Evolutionary conservation across 2,888 invertebrate genomes (phyloP).

Genomic region (Lasioglossum marginatum): DNA sequence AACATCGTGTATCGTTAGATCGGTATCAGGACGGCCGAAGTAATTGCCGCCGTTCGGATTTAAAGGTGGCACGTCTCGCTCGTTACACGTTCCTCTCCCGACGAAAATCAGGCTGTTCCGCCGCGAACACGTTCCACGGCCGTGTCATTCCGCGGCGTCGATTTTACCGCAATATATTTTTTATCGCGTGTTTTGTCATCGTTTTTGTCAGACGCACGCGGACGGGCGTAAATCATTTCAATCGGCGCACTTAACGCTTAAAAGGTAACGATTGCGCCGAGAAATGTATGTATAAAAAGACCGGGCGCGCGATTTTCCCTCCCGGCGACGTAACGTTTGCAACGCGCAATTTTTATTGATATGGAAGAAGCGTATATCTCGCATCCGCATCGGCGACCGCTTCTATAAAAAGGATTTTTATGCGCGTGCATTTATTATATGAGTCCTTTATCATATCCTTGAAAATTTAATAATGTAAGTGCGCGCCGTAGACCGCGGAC

Average conservation of each 20-base stretch:
- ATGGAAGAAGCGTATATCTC: neutral
- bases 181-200: constrained; percentile 11
- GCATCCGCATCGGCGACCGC: neutral
- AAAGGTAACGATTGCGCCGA: constrained; percentile 5
- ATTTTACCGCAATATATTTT: constrained; percentile 3
- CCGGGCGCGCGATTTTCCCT: neutral
- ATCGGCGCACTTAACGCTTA: constrained; percentile 13
- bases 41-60: constrained; percentile 37
- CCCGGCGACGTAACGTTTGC: neutral
- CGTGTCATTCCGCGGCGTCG: constrained; percentile 8
- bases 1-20: constrained; percentile 58
- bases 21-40: constrained; percentile 30
- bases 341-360: constrained; percentile 11
- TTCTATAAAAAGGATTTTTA: constrained; percentile 4
- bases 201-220: neutral
- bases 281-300: constrained; percentile 7
- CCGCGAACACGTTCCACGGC: neutral
- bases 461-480: neutral
- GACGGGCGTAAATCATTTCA: constrained; percentile 4
- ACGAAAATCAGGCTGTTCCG: constrained; percentile 11
- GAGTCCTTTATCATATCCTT: constrained; percentile 11
- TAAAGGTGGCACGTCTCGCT: constrained; percentile 24
- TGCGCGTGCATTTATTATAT: neutral
- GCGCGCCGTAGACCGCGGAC: neutral
- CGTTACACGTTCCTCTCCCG: constrained; percentile 10